Conservation (phyloP, 2,113 vertebrate species). For the Austrofundulus limnaeus region DNA sequence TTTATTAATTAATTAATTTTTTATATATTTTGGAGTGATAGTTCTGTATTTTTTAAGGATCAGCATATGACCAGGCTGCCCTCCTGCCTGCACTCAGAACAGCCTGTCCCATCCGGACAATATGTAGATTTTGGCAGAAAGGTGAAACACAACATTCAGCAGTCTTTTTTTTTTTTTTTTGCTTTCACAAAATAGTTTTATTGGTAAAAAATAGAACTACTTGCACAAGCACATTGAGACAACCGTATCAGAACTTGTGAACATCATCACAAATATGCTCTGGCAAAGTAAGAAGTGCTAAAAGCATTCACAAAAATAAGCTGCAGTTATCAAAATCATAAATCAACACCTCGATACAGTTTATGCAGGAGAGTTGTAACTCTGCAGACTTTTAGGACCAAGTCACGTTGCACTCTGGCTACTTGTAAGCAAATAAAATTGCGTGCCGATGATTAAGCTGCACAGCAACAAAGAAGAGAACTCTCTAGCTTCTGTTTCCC, state of each 20-base stretch:
- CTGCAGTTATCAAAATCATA: slow-evolving; percentile 76
- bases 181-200: slow-evolving; percentile 85
- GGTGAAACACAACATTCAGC: slow-evolving; percentile 23
- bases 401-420: slow-evolving; percentile 67
- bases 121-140: slow-evolving; percentile 59
- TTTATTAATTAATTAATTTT: too few relatives aligned
- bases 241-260: slow-evolving; percentile 78
- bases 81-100: slow-evolving; percentile 40
- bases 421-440: slow-evolving; percentile 71
- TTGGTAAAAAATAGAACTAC: slow-evolving; percentile 87
- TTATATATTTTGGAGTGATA: slow-evolving; percentile 35
- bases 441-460: slow-evolving; percentile 74
- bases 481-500: slow-evolving; percentile 44
- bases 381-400: slow-evolving; percentile 60
- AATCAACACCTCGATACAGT: slow-evolving; percentile 60
- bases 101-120: slow-evolving; percentile 46
- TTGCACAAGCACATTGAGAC: slow-evolving; percentile 84
- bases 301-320: slow-evolving; percentile 81
- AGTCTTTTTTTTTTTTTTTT: slow-evolving; percentile 21
- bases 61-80: slow-evolving; percentile 25
- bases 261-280: slow-evolving; percentile 76
- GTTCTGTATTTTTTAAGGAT: slow-evolving; percentile 1
- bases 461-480: slow-evolving; percentile 65
- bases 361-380: slow-evolving; percentile 60
- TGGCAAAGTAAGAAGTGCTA: slow-evolving; percentile 80